phyloP scores from a whole-genome alignment of 1,140 invertebrate genomes.

The Thalassaphorura encarpata region DNA sequence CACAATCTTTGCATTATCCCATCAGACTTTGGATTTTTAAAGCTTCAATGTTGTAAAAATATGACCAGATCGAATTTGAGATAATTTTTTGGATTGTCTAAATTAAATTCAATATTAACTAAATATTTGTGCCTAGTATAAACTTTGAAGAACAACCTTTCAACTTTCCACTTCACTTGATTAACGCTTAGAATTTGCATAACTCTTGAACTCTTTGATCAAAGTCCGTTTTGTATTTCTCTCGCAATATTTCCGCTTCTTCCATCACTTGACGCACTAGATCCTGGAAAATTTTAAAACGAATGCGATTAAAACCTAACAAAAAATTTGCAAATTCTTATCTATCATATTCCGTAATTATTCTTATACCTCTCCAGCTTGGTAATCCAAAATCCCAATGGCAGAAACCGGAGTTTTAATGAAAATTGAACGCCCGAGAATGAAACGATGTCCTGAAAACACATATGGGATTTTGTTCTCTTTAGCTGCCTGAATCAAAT shows the following conservation, averaged over 20 bases:
- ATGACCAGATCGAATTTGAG: no score
- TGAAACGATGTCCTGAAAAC: conserved; percentile 27
- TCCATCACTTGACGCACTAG: conserved; percentile 4
- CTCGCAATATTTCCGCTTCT: conserved; percentile 7
- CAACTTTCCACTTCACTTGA: no score
- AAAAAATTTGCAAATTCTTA: not conserved
- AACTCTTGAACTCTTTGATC: not conserved
- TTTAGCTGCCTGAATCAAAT: conserved; percentile 11
- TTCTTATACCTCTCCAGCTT: conserved; percentile 25
- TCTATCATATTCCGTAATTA: no score
- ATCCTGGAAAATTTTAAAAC: not conserved
- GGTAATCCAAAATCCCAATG: conserved; percentile 23
- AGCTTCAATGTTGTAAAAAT: no score
- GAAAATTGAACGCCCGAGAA: conserved; percentile 21
- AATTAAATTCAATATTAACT: no score
- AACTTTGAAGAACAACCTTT: no score
- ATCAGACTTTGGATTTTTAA: no score
- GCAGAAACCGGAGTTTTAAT: conserved; percentile 23
- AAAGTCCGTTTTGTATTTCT: conserved; percentile 14
- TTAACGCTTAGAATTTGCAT: no score
- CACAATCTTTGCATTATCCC: no score
- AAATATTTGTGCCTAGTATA: no score
- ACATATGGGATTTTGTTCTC: conserved; percentile 21
- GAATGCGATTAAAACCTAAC: not conserved
- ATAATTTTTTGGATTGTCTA: no score